Evolutionary conservation across 2,888 invertebrate genomes (phyloP).

Genomic region (Patella depressa): DNA sequence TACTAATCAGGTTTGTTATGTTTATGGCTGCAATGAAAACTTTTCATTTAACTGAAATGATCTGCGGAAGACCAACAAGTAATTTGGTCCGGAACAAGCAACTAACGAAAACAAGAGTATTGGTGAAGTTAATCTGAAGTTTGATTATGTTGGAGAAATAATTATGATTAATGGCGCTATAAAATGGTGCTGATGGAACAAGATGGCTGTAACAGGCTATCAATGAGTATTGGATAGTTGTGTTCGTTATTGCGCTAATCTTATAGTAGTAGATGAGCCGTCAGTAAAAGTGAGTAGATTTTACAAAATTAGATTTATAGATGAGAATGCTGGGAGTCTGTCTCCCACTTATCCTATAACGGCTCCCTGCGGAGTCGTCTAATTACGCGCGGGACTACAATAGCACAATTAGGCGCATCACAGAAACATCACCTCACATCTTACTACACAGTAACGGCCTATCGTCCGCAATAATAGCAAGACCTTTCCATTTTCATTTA

Average conservation of each 20-base stretch:
- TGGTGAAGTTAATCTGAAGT: conserved; percentile 20
- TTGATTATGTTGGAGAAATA: conserved; percentile 22
- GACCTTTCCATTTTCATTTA: conserved; percentile 28
- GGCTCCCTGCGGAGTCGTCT: conserved; percentile 17
- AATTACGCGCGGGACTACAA: conserved; percentile 22
- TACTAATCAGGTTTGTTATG: not conserved
- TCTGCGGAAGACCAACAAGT: not conserved
- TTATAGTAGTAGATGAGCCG: conserved; percentile 16
- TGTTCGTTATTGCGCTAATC: conserved; percentile 24
- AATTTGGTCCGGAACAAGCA: not conserved
- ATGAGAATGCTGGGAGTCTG: conserved; percentile 14
- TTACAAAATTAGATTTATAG: conserved; percentile 27
- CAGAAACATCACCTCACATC: conserved; percentile 6
- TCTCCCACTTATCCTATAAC: conserved; percentile 19
- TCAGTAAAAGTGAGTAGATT: conserved; percentile 25
- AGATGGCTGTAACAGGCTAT: conserved; percentile 8
- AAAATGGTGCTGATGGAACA: conserved; percentile 19
- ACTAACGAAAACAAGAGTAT: not conserved
- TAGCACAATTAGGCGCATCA: conserved; percentile 20
- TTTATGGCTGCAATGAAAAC: conserved; percentile 10
- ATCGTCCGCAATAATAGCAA: conserved; percentile 16
- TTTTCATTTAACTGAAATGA: not conserved
- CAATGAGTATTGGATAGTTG: conserved; percentile 5
- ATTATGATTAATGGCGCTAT: conserved; percentile 26
- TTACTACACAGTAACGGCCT: conserved; percentile 10